phyloP scores from a whole-genome alignment of 1,140 invertebrate species.

The Drosophila murphyi region DNA sequence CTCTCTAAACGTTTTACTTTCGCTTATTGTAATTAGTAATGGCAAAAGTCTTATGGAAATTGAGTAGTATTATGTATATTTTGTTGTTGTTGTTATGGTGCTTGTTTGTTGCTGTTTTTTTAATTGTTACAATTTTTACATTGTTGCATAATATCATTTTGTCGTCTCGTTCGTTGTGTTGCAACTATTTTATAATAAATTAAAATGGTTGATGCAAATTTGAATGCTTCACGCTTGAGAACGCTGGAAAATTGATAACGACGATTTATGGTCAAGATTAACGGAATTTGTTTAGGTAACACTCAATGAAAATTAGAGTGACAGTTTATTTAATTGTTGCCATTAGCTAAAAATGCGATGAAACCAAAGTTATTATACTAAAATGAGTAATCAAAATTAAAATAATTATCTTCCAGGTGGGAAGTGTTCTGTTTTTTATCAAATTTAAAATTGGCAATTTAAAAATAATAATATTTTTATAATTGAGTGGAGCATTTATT shows the following conservation, averaged over 20 bases:
- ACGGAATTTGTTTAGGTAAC: background rate
- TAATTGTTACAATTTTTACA: constrained; percentile 12
- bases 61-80: constrained; percentile 13
- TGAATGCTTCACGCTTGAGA: constrained; percentile 32
- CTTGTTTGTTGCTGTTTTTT: constrained; percentile 3
- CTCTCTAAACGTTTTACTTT: constrained; percentile 56
- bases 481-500: too few relatives aligned
- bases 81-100: background rate
- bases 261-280: constrained; percentile 32
- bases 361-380: background rate
- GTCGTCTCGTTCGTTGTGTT: background rate
- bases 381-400: too few relatives aligned
- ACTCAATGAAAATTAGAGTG: background rate
- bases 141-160: constrained; percentile 25
- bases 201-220: constrained; percentile 22
- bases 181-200: background rate
- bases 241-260: constrained; percentile 16
- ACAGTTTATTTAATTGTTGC: background rate
- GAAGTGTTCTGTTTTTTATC: too few relatives aligned
- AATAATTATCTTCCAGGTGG: too few relatives aligned
- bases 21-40: constrained; percentile 53
- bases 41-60: constrained; percentile 11
- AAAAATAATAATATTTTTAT: background rate
- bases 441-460: background rate
- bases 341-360: background rate